Evolutionary conservation across 2,888 invertebrate genomes (phyloP).

Genomic region (Cerastis rubricosa): DNA sequence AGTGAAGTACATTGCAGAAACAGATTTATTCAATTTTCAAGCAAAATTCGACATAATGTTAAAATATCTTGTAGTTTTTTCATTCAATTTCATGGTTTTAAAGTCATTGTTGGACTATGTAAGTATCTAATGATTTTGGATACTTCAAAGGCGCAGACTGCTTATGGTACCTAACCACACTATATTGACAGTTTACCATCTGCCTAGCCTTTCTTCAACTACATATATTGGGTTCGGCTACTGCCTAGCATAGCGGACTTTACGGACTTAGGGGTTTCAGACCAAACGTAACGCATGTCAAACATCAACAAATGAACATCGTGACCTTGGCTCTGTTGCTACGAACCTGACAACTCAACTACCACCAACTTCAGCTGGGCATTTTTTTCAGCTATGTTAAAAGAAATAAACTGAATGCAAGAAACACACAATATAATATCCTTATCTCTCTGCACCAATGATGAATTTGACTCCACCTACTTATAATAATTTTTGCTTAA

Average conservation of each 20-base stretch:
- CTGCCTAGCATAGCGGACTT: neutral
- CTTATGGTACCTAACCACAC: neutral
- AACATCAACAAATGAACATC: neutral
- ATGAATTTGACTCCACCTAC: neutral
- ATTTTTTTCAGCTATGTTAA: neutral
- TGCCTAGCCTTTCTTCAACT: neutral
- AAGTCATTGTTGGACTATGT: conserved; percentile 30
- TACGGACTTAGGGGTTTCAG: neutral
- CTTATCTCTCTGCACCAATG: neutral
- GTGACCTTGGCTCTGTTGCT: neutral
- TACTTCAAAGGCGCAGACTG: neutral
- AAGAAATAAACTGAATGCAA: neutral
- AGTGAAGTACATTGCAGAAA: neutral
- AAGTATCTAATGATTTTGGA: conserved; percentile 23
- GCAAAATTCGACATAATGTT: conserved; percentile 29
- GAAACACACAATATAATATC: neutral
- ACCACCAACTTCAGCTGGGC: neutral
- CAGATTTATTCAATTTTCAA: neutral
- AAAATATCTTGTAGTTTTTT: conserved; percentile 39
- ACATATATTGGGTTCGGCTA: neutral
- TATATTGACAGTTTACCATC: neutral
- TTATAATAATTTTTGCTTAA: neutral
- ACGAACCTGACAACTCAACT: neutral
- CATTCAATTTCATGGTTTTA: conserved; percentile 12
- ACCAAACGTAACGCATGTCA: neutral